These are phyloP conservation scores for Actias luna DNA, from an alignment of 2,888 invertebrate species.

Conservation along the genomic window DNA sequence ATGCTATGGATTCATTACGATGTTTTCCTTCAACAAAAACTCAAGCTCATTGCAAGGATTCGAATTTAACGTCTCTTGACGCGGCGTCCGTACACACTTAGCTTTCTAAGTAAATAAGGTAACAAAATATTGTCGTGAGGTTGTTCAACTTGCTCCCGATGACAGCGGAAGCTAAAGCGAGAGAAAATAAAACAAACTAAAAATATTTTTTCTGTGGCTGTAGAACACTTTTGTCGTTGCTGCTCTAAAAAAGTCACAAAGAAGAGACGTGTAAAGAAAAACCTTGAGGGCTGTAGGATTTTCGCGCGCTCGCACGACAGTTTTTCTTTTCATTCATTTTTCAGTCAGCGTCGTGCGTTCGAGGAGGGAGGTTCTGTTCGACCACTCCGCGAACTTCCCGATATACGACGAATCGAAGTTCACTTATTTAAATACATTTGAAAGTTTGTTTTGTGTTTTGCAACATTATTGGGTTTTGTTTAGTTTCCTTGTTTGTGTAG, in stretches of 20 bases:
- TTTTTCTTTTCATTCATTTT: neutral
- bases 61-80: no score
- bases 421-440: neutral
- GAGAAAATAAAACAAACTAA: neutral
- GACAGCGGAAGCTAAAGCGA: neutral
- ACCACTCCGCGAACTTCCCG: neutral
- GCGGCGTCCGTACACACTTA: no score
- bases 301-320: neutral
- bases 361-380: conserved; percentile 29
- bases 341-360: conserved; percentile 36
- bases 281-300: neutral
- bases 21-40: no score
- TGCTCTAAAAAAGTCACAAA: neutral
- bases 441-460: conserved; percentile 25
- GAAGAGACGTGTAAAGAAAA: neutral
- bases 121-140: neutral
- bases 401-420: conserved; percentile 23
- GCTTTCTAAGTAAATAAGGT: no score
- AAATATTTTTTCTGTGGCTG: neutral
- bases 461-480: conserved; percentile 32
- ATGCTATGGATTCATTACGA: no score
- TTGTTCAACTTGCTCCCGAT: neutral
- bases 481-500: conserved; percentile 36
- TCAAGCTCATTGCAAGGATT: no score
- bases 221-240: neutral